Conservation (phyloP, 2,888 invertebrate genomes). For the Nymphalis urticae region DNA sequence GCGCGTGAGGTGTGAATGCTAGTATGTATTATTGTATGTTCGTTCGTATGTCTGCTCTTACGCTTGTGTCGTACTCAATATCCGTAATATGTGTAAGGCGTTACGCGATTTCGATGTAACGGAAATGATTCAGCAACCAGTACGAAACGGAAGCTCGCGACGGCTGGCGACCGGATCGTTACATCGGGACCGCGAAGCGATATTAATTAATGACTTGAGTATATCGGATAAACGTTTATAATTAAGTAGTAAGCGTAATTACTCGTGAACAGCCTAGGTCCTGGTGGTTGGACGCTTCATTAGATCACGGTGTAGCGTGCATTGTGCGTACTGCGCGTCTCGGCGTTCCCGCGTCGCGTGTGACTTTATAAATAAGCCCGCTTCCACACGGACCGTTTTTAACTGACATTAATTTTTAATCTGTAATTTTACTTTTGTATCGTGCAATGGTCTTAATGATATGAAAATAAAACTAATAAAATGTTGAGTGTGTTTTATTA, state of each 20-base stretch:
- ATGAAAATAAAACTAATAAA: not conserved
- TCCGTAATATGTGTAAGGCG: conserved; percentile 48
- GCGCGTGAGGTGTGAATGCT: conserved; percentile 37
- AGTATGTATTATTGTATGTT: conserved; percentile 47
- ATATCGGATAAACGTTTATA: conserved; percentile 50
- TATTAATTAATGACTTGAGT: conserved; percentile 31
- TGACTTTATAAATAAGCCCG: not conserved
- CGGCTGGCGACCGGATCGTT: not conserved
- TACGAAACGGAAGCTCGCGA: conserved; percentile 1
- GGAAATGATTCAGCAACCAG: conserved; percentile 5
- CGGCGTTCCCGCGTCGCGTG: conserved; percentile 12
- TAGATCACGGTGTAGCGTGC: conserved; percentile 37
- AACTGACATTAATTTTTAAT: not conserved
- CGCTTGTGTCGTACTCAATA: conserved; percentile 63
- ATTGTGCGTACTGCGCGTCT: conserved; percentile 19
- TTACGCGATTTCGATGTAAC: conserved; percentile 46
- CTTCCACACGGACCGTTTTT: conserved; percentile 8
- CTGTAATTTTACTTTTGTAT: not conserved
- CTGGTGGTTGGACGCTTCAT: conserved; percentile 46
- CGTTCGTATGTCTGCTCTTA: conserved; percentile 49
- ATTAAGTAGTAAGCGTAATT: conserved; percentile 73
- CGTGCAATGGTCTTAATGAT: not conserved
- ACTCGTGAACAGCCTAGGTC: conserved; percentile 54
- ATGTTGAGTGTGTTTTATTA: conserved; percentile 2
- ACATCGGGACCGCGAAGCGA: conserved; percentile 21